phyloP scores from a whole-genome alignment of 2,113 vertebrate species.

The Emydura subglobosa region DNA sequence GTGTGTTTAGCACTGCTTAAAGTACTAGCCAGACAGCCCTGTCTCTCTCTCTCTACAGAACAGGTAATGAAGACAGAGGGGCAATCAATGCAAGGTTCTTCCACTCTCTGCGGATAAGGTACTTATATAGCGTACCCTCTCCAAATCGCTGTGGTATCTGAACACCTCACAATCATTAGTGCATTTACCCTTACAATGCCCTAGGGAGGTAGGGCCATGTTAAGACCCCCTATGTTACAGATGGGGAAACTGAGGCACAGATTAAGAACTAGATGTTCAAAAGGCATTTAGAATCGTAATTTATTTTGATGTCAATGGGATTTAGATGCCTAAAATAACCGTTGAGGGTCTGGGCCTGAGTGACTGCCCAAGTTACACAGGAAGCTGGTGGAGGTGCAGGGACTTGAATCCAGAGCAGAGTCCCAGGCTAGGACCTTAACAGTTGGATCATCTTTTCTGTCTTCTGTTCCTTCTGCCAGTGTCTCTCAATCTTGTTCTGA shows the following conservation, averaged over 20 bases:
- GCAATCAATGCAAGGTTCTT: background rate
- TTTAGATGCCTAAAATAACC: background rate
- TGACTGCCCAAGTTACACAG: background rate
- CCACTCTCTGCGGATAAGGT: background rate
- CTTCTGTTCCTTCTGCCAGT: too few species aligned
- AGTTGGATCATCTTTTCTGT: too few species aligned
- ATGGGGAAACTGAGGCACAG: too few species aligned
- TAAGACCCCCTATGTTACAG: background rate
- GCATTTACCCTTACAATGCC: background rate
- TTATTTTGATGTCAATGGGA: background rate
- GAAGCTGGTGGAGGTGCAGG: background rate
- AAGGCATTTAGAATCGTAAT: too few species aligned
- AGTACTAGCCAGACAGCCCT: background rate
- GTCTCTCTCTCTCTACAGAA: background rate
- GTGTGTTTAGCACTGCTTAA: constrained; percentile 24
- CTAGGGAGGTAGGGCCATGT: background rate
- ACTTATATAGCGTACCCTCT: background rate
- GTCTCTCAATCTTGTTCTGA: too few species aligned
- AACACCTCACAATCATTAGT: background rate
- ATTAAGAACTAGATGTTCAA: too few species aligned
- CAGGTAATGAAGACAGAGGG: background rate
- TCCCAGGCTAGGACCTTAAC: too few species aligned
- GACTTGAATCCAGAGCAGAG: background rate
- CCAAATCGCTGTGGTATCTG: background rate
- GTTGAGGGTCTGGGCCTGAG: background rate